These are phyloP conservation scores for Aegotheles bennettii DNA, from an alignment of 2,113 vertebrate genomes.

Conservation along the genomic window DNA sequence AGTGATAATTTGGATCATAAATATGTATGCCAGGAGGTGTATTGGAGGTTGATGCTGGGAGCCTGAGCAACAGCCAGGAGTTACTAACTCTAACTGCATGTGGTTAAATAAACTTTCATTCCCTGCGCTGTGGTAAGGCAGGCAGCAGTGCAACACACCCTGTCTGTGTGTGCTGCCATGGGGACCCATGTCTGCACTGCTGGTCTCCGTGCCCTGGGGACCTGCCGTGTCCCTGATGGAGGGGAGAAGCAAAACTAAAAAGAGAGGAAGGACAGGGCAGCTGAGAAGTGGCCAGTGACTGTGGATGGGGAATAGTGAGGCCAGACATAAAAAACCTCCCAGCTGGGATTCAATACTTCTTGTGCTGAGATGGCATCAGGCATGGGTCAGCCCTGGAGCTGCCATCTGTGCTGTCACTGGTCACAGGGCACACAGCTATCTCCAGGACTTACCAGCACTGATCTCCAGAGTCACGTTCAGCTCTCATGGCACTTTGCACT, in stretches of 20 bases:
- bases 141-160: background rate
- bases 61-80: background rate
- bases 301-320: background rate
- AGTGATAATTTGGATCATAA: conserved; percentile 23
- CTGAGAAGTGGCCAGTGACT: background rate
- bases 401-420: background rate
- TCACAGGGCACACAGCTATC: background rate
- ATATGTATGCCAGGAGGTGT: background rate
- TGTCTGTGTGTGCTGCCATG: background rate
- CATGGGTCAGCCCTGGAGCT: background rate
- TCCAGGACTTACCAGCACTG: background rate
- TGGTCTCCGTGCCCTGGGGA: background rate
- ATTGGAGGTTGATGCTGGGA: background rate
- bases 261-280: background rate
- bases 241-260: background rate
- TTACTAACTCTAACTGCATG: background rate
- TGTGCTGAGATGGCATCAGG: background rate
- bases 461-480: background rate
- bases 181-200: background rate
- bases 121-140: background rate
- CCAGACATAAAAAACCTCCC: background rate
- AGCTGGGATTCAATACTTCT: background rate
- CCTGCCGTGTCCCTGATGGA: background rate
- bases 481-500: background rate
- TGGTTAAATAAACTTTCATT: background rate